Evolutionary conservation across 2,113 vertebrate genomes (phyloP).

Genomic region (Antechinus stuartii): DNA sequence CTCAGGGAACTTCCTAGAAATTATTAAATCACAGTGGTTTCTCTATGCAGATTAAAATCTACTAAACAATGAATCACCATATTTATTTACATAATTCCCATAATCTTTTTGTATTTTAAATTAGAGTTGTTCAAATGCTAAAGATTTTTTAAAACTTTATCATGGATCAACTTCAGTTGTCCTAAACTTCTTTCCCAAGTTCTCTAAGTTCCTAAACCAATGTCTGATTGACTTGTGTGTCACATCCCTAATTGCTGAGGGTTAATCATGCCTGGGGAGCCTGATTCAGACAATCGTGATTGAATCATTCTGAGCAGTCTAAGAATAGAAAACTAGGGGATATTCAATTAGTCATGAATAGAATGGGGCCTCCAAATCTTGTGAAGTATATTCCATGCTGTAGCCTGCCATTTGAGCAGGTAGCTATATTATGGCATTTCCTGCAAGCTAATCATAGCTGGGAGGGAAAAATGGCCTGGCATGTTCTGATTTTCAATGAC

Average conservation of each 20-base stretch:
- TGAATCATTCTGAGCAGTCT: neutral
- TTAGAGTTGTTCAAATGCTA: neutral
- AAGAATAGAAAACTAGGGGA: neutral
- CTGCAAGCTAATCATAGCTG: neutral
- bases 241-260: neutral
- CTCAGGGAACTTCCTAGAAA: neutral
- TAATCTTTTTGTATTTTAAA: neutral
- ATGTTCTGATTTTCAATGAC: neutral
- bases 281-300: neutral
- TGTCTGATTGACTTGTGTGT: neutral
- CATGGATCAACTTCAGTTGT: constrained; percentile 22
- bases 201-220: neutral
- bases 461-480: neutral
- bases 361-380: neutral
- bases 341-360: neutral
- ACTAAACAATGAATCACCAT: neutral
- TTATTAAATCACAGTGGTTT: neutral
- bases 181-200: neutral
- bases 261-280: neutral
- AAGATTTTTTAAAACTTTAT: neutral
- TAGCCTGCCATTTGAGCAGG: neutral
- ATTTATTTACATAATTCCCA: neutral
- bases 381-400: neutral
- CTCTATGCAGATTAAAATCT: neutral
- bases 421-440: neutral